These are phyloP conservation scores for Pardosa pseudoannulata DNA, from an alignment of 2,888 invertebrate species.

Conservation along the genomic window DNA sequence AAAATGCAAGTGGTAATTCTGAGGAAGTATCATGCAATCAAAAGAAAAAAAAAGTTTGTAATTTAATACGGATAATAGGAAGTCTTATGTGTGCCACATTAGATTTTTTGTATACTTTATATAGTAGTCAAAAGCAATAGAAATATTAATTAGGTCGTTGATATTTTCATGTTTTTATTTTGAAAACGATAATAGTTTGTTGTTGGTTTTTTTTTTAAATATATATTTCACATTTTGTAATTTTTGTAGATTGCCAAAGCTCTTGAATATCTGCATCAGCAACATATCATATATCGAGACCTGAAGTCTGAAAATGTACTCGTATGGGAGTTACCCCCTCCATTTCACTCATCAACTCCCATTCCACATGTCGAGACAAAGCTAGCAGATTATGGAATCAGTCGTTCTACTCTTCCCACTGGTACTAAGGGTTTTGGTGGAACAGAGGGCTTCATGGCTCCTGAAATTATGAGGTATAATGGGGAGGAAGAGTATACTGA, in stretches of 20 bases:
- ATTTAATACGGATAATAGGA: too few species aligned
- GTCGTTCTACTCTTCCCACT: conserved; percentile 89
- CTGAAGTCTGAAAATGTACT: conserved; percentile 97
- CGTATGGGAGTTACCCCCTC: conserved; percentile 96
- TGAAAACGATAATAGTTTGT: too few species aligned
- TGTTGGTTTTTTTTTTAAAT: too few species aligned
- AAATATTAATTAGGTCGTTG: too few species aligned
- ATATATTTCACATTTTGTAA: too few species aligned
- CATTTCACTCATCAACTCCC: conserved; percentile 82
- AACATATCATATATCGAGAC: conserved; percentile 94
- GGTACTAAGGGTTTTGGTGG: conserved; percentile 98
- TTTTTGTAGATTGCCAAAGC: conserved; percentile 90
- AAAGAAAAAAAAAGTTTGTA: too few species aligned
- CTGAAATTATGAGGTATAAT: conserved; percentile 98
- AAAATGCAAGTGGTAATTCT: too few species aligned
- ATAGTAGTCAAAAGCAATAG: too few species aligned
- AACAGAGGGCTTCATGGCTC: conserved; percentile 99
- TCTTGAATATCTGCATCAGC: conserved; percentile 94
- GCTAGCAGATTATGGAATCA: conserved; percentile 97
- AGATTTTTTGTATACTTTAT: too few species aligned
- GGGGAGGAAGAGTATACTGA: conserved; percentile 99
- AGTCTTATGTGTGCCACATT: too few species aligned
- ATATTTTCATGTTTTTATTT: too few species aligned
- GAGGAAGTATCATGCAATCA: too few species aligned
- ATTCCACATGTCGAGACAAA: conserved; percentile 86